phyloP scores from a whole-genome alignment of 2,113 vertebrate species.

The Daubentonia madagascariensis region DNA sequence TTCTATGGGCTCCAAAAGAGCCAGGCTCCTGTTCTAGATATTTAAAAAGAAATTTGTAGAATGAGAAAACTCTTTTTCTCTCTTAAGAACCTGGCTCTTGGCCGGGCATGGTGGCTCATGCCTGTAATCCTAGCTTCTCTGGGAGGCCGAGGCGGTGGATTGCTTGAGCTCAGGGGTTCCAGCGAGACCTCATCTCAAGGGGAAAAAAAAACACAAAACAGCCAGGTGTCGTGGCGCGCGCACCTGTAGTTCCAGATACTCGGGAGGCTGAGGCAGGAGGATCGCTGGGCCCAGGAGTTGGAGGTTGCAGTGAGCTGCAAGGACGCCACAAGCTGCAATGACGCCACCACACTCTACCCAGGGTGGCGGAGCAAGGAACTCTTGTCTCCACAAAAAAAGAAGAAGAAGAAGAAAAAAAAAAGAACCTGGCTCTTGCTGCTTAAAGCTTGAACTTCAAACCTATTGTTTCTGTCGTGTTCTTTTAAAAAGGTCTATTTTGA shows the following conservation, averaged over 20 bases:
- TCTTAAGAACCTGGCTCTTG: not conserved
- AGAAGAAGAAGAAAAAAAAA: not conserved
- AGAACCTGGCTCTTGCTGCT: not conserved
- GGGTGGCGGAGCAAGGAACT: not conserved
- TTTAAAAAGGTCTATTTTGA: not conserved
- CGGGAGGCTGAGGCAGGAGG: not conserved
- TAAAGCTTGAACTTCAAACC: not conserved
- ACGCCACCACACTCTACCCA: no score
- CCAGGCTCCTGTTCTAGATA: not conserved
- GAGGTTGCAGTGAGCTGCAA: no score
- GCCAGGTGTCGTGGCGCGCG: no score
- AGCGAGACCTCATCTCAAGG: no score
- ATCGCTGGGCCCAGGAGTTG: not conserved
- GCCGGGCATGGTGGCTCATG: not conserved
- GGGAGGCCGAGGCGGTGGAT: not conserved
- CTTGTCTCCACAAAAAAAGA: not conserved
- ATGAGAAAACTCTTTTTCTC: not conserved
- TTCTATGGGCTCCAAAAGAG: not conserved
- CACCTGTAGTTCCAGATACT: not conserved
- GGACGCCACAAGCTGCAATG: no score
- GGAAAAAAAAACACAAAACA: no score
- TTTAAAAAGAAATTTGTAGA: not conserved
- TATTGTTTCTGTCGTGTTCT: not conserved
- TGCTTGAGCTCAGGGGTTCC: not conserved
- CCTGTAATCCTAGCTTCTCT: not conserved